A percentile compares a stretch with the other conserved stretches of the same genome.
Evolutionary conservation across 1,140 invertebrate genomes (phyloP).

Genomic region (Nebria ingens): DNA sequence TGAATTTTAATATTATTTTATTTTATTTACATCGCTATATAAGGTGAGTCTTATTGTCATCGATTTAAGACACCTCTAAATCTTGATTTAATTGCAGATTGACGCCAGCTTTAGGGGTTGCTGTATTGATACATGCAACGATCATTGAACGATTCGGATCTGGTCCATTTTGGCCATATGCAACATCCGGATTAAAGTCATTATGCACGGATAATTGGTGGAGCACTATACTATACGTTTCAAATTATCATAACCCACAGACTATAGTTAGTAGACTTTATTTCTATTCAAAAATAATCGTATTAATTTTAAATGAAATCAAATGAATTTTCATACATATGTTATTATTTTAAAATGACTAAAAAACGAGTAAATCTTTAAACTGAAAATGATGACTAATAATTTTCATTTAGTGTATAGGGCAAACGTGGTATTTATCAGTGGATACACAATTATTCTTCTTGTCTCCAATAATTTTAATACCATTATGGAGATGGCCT

Average conservation of each 20-base stretch:
- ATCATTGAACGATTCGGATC: conserved; percentile 30
- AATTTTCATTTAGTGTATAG: conserved; percentile 28
- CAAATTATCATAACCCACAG: conserved; percentile 36
- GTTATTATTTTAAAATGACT: too few species aligned
- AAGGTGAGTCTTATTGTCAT: conserved; percentile 28
- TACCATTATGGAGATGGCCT: conserved; percentile 18
- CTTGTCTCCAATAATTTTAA: conserved; percentile 29
- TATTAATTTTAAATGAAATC: too few species aligned
- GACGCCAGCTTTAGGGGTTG: conserved; percentile 34
- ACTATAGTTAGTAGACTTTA: conserved; percentile 21
- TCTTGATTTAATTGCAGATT: conserved; percentile 38
- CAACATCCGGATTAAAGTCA: conserved; percentile 19
- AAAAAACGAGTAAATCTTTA: too few species aligned
- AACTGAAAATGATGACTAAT: too few species aligned
- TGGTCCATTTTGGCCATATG: conserved; percentile 34
- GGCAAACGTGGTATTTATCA: conserved; percentile 35
- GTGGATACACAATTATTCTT: conserved; percentile 35
- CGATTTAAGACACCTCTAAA: conserved; percentile 45
- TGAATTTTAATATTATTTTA: conserved; percentile 18
- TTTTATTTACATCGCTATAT: conserved; percentile 46
- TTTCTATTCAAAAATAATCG: background rate
- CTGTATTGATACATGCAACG: conserved; percentile 33
- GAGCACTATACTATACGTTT: conserved; percentile 36
- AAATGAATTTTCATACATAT: background rate
- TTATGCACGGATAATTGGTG: conserved; percentile 40